phyloP scores from a whole-genome alignment of 2,888 invertebrate species.

The Pheosia gnoma region DNA sequence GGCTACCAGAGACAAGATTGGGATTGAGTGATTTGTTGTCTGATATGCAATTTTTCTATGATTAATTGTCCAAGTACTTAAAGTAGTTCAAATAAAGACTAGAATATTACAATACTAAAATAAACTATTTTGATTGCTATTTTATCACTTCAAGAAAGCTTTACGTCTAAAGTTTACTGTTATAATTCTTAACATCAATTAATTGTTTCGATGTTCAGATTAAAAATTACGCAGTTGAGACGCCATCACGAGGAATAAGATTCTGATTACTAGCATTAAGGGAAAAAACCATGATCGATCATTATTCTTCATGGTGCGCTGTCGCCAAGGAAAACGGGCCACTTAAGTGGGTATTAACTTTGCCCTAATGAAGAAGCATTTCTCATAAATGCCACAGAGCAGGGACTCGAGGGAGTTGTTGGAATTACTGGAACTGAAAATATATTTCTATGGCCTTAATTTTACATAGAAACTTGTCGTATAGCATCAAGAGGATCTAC shows the following conservation, averaged over 20 bases:
- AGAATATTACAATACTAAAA: neutral
- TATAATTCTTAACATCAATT: neutral
- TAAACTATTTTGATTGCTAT: neutral
- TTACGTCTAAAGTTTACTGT: neutral
- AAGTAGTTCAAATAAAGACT: no score
- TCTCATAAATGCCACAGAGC: conserved; percentile 9
- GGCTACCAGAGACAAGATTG: neutral
- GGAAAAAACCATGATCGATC: conserved; percentile 14
- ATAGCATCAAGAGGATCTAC: no score
- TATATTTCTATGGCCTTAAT: neutral
- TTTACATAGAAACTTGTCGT: no score
- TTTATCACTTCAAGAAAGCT: neutral
- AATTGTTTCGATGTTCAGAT: conserved; percentile 2
- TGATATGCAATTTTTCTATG: no score
- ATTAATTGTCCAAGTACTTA: no score
- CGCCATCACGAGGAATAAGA: neutral
- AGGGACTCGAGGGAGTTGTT: neutral
- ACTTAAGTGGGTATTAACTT: conserved; percentile 35
- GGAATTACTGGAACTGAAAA: neutral
- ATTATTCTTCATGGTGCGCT: conserved; percentile 15
- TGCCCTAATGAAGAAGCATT: conserved; percentile 23
- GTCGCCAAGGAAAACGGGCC: conserved; percentile 22
- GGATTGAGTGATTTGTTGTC: no score
- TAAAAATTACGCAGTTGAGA: neutral
- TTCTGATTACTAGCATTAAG: neutral